A percentile compares a stretch with the other conserved stretches of the same genome.
Evolutionary conservation across 2,888 invertebrate genomes (phyloP).

Genomic region (Apodemia duryi): DNA sequence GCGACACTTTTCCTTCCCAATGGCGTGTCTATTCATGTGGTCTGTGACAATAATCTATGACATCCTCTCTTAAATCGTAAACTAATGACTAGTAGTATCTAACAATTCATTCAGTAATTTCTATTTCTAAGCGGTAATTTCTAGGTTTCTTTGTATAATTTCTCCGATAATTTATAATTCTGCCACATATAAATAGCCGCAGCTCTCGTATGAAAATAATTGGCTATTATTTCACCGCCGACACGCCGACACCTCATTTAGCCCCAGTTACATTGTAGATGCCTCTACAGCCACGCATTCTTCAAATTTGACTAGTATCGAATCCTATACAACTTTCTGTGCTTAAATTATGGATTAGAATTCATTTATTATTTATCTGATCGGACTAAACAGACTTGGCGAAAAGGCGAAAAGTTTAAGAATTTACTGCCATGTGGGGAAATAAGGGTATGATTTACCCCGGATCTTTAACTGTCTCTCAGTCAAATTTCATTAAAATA

Average conservation of each 20-base stretch:
- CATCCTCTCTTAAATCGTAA: neutral
- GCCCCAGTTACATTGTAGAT: conserved; percentile 10
- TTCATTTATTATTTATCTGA: no score
- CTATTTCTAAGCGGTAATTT: neutral
- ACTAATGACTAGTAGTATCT: neutral
- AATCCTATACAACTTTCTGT: neutral
- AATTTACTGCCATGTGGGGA: no score
- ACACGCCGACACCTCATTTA: conserved; percentile 15
- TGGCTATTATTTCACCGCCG: conserved; percentile 13
- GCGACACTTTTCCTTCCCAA: no score
- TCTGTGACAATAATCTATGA: no score
- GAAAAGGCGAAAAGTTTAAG: no score
- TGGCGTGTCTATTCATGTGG: no score
- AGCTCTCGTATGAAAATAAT: conserved; percentile 10
- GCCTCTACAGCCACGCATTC: neutral
- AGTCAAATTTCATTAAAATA: no score
- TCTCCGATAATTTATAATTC: conserved; percentile 9
- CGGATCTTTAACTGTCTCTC: no score
- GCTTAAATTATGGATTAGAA: neutral
- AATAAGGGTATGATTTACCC: no score
- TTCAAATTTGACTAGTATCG: neutral
- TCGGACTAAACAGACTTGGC: no score
- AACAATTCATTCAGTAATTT: neutral
- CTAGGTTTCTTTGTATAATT: conserved; percentile 14
- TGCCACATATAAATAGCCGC: conserved; percentile 8